Evolutionary conservation across 1,140 invertebrate species (phyloP).

Genomic region (Cryptotermes secundus): DNA sequence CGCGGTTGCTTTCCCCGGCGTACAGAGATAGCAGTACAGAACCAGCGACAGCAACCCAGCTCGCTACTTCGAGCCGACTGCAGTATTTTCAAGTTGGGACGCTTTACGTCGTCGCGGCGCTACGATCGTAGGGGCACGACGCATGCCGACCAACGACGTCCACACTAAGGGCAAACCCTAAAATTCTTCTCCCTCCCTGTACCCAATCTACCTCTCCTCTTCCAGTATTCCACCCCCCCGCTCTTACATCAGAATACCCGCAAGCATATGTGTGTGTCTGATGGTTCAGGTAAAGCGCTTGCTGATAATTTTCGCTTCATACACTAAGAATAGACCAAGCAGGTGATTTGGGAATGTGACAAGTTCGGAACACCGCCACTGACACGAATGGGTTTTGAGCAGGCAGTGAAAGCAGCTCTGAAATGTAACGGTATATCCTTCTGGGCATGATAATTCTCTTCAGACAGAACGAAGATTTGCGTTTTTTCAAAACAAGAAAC

Average conservation of each 20-base stretch:
- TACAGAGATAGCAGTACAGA: no score
- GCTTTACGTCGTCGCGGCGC: background rate
- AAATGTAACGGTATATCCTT: no score
- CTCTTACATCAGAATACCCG: background rate
- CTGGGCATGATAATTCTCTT: no score
- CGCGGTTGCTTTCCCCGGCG: no score
- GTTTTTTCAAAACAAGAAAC: background rate
- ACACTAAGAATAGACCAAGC: background rate
- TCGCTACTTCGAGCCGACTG: background rate
- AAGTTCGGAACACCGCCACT: no score
- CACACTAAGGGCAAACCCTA: background rate
- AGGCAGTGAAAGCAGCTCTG: no score
- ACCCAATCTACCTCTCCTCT: no score
- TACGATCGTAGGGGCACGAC: background rate
- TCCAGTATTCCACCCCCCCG: background rate
- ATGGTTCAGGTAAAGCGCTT: background rate
- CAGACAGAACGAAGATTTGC: no score
- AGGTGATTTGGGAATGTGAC: no score
- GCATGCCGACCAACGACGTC: conserved; percentile 11
- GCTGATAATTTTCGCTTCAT: background rate
- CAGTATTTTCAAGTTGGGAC: background rate
- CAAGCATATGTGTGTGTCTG: background rate
- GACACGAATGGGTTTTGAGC: no score
- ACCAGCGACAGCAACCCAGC: background rate
- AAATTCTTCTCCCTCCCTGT: background rate